A percentile compares a stretch with the other conserved stretches of the same genome.
Conservation (phyloP, 53 echinoderm and acorn worm genomes). For the Zoroaster sp. region DNA sequence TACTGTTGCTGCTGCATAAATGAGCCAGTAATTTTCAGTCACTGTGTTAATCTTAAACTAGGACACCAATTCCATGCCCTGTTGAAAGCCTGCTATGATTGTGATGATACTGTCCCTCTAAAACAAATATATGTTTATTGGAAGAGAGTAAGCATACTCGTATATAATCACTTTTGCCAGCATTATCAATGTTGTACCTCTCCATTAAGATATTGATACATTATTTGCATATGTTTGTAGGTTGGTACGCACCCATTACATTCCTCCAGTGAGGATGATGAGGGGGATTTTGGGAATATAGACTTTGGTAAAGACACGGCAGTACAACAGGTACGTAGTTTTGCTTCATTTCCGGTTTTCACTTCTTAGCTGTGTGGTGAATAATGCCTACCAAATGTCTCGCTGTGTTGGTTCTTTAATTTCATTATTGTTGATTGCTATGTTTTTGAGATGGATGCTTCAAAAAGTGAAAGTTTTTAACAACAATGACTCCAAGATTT, state of each 20-base stretch:
- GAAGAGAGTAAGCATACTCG: no score
- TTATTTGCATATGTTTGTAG: constrained; percentile 67
- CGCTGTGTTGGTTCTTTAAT: background rate
- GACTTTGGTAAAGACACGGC: constrained; percentile 96
- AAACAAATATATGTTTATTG: no score
- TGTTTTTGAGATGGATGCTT: background rate
- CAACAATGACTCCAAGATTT: background rate
- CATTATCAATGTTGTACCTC: no score
- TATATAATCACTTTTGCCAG: no score
- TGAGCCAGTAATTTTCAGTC: no score
- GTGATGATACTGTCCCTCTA: no score
- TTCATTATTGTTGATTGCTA: background rate
- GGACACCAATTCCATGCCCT: no score
- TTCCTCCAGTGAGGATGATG: constrained; percentile 99
- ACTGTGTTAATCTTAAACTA: no score
- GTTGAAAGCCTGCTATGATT: no score
- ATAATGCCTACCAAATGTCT: background rate
- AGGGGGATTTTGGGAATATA: constrained; percentile 90
- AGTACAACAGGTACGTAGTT: constrained; percentile 87
- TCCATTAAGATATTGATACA: no score
- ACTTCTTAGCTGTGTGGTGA: background rate
- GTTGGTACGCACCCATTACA: constrained; percentile 96
- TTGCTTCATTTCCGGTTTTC: background rate
- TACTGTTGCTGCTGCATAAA: no score
- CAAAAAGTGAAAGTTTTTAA: no score